phyloP scores from a whole-genome alignment of 2,113 vertebrate species.

The Tympanuchus pallidicinctus region DNA sequence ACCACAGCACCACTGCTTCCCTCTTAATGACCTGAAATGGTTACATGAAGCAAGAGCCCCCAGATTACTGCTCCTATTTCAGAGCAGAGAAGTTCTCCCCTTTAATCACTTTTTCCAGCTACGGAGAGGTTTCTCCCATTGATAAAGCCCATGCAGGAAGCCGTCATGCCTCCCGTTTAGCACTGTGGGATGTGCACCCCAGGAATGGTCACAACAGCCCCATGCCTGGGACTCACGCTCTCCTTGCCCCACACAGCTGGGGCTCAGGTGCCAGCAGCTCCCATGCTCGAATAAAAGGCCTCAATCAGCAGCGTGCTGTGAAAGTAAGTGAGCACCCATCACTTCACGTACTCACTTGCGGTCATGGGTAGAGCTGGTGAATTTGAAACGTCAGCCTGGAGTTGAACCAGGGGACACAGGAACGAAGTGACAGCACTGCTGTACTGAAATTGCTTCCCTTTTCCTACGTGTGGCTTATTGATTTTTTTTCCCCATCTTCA shows the following conservation, averaged over 20 bases:
- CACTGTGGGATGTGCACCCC: neutral
- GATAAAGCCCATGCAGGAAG: neutral
- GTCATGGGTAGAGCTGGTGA: neutral
- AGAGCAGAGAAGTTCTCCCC: neutral
- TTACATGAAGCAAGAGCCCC: neutral
- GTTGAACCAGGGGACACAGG: neutral
- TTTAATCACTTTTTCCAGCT: neutral
- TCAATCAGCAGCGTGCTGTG: fast-evolving
- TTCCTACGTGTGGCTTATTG: fast-evolving
- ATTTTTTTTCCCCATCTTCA: neutral
- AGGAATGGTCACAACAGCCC: neutral
- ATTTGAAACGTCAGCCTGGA: neutral
- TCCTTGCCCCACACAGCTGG: fast-evolving
- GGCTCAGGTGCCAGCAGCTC: neutral
- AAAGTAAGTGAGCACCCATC: neutral
- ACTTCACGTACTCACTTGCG: neutral
- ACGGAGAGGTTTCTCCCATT: neutral
- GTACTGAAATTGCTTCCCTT: neutral
- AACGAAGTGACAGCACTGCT: neutral
- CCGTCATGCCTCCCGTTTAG: neutral
- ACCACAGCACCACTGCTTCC: neutral
- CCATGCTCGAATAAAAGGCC: fast-evolving
- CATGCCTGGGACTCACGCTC: neutral
- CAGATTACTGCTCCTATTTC: neutral
- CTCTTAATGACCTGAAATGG: neutral